These are phyloP conservation scores for Drosophila nigrodunni DNA, from an alignment of 1,140 invertebrate genomes.

Conservation along the genomic window DNA sequence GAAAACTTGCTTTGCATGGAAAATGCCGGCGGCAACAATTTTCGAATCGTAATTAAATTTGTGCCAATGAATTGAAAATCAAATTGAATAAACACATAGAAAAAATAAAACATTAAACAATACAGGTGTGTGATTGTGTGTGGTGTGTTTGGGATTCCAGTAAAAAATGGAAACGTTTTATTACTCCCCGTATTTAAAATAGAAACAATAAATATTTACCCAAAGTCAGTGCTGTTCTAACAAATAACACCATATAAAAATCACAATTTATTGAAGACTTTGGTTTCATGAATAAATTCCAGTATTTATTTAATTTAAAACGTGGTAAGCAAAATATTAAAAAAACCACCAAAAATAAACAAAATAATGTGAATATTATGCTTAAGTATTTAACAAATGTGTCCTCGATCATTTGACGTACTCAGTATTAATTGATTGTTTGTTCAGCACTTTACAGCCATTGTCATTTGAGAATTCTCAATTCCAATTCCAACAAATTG, in stretches of 20 bases:
- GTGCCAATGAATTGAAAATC: slow-evolving; percentile 38
- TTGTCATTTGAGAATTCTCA: slow-evolving; percentile 34
- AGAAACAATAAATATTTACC: slow-evolving; percentile 36
- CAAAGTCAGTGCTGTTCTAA: slow-evolving; percentile 6
- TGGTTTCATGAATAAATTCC: neutral
- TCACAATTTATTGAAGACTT: slow-evolving; percentile 25
- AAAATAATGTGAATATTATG: neutral
- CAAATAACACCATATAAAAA: slow-evolving; percentile 21
- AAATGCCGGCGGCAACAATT: slow-evolving; percentile 68
- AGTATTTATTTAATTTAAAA: neutral
- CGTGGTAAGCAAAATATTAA: slow-evolving; percentile 17
- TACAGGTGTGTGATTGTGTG: slow-evolving; percentile 13
- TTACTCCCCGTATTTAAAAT: slow-evolving; percentile 20
- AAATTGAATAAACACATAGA: slow-evolving; percentile 43
- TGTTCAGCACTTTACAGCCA: slow-evolving; percentile 20
- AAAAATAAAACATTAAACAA: slow-evolving; percentile 39
- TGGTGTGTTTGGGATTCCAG: slow-evolving; percentile 4
- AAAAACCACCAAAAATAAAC: neutral
- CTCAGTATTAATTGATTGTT: slow-evolving; percentile 29
- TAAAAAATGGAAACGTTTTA: slow-evolving; percentile 29
- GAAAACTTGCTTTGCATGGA: slow-evolving; percentile 45
- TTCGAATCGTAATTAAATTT: slow-evolving; percentile 62
- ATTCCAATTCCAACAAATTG: slow-evolving; percentile 20
- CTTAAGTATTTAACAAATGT: neutral
- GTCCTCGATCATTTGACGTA: neutral